Percentiles rank a stretch among this genome's conserved stretches.
Conservation (phyloP, 2,888 invertebrate genomes). For the Hemicrepidius hirtus region DNA sequence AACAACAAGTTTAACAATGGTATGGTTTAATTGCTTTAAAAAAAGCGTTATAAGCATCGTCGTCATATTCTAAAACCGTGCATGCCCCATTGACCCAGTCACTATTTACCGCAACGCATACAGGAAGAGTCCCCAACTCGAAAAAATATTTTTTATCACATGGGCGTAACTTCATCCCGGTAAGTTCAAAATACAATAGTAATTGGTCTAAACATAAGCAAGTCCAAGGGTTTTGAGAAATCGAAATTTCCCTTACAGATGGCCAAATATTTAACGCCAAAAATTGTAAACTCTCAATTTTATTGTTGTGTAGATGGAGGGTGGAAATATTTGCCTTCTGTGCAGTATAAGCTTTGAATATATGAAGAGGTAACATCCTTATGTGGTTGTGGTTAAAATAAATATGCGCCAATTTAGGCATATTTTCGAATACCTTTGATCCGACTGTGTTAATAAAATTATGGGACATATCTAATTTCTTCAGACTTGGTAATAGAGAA, state of each 20-base stretch:
- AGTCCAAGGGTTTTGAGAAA: constrained; percentile 1
- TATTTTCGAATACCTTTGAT: not conserved
- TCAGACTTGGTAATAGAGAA: not conserved
- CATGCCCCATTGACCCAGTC: too few species aligned
- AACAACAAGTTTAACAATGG: too few species aligned
- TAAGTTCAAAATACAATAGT: not conserved
- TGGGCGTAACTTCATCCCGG: not conserved
- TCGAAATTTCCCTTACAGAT: not conserved
- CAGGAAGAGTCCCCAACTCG: too few species aligned
- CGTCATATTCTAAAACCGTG: too few species aligned
- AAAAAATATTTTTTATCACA: not conserved
- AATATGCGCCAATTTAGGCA: not conserved
- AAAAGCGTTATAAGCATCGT: too few species aligned
- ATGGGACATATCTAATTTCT: not conserved
- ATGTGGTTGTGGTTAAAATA: not conserved
- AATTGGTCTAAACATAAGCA: not conserved
- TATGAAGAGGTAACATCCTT: not conserved
- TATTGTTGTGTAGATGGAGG: not conserved
- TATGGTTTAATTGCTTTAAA: too few species aligned
- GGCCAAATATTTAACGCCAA: not conserved
- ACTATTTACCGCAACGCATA: too few species aligned
- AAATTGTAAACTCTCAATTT: not conserved
- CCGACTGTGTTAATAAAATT: not conserved
- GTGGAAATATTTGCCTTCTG: not conserved
- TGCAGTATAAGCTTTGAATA: not conserved